Base-by-base conservation (phyloP, 2,888 invertebrate species). In the Caenorhabditis sp. region DNA sequence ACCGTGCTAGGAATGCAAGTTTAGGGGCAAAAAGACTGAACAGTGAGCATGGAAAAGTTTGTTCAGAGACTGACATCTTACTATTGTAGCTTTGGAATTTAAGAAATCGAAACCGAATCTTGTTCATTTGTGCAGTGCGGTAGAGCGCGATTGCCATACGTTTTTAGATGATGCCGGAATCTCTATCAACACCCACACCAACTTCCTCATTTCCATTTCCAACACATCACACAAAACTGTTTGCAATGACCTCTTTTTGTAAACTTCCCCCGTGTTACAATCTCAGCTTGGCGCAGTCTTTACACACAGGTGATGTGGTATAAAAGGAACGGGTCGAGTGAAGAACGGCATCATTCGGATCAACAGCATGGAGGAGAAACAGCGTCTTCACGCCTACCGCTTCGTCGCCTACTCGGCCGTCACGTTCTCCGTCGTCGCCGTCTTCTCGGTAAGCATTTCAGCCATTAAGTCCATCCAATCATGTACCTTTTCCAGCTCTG, bases 361-460 rank as follows among this genome's bases (percentile, higher is more conserved):
- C 53, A 30, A 24, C 61, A 45, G 22, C 41, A 77, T 77, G 77
- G 77, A 77, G 56, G 72, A 72, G 56, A 61, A 65, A 26, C 71
- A 72, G 32, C 52, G 77, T 46, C 72, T 72, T 52, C 61, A 72
- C 3, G 77, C 72, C 41, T 77, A 77, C 66, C 65, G 72, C 53
- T 71, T 77, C 39, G 77, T 77, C 41, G 77, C 77, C 72, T 77
- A 77, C 32, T 71, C 77, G 55, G 77, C 77, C 15, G 72, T 77
- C 20, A 72, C 72, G 24, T 77, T 77, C 66, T 72, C 72, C 26
- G 56, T 50, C 27, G 72, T 77, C 15, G 77, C 77, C 30, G 77
- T 77, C 27, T 58, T 77, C 56, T 77, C 77, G 27, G 77, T 77
- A 30, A 45, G 72, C 35, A 13, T 13, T 9, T 13, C 9, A 9